phyloP scores from a whole-genome alignment of 2,113 vertebrate species.

The Elaphurus davidianus region DNA sequence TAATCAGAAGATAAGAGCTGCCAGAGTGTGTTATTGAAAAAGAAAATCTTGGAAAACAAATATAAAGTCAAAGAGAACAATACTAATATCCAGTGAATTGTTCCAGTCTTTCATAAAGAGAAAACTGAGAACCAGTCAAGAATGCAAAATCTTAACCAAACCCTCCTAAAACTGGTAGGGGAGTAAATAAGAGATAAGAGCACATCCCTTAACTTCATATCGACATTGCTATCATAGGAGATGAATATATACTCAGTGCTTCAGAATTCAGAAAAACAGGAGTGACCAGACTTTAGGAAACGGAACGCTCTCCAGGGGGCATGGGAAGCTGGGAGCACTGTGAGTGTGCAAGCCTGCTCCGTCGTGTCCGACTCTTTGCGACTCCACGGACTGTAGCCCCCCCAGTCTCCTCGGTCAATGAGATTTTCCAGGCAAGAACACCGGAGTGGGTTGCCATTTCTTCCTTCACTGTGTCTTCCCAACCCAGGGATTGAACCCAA shows the following conservation, averaged over 20 bases:
- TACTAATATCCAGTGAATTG: not conserved
- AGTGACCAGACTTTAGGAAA: not conserved
- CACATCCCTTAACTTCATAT: not conserved
- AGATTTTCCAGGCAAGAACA: not conserved
- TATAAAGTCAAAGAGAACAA: not conserved
- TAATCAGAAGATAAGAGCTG: not conserved
- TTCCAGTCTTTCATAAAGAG: not conserved
- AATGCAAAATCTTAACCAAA: not conserved
- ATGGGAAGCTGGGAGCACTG: not conserved
- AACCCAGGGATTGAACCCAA: not conserved
- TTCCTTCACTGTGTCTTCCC: not conserved
- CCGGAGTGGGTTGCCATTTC: not conserved
- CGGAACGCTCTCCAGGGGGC: not conserved
- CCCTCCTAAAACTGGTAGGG: not conserved
- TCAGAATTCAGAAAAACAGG: not conserved
- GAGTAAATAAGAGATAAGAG: not conserved
- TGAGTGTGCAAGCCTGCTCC: not conserved
- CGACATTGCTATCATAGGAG: not conserved
- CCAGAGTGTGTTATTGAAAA: not conserved
- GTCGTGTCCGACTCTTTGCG: rapidly evolving
- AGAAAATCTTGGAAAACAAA: not conserved
- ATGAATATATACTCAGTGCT: not conserved
- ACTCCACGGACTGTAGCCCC: not conserved
- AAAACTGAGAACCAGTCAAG: not conserved
- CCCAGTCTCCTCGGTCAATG: not conserved